These are phyloP conservation scores for Atherinosoma microstoma DNA, from an alignment of 2,797 vertebrate species.

Conservation along the genomic window DNA sequence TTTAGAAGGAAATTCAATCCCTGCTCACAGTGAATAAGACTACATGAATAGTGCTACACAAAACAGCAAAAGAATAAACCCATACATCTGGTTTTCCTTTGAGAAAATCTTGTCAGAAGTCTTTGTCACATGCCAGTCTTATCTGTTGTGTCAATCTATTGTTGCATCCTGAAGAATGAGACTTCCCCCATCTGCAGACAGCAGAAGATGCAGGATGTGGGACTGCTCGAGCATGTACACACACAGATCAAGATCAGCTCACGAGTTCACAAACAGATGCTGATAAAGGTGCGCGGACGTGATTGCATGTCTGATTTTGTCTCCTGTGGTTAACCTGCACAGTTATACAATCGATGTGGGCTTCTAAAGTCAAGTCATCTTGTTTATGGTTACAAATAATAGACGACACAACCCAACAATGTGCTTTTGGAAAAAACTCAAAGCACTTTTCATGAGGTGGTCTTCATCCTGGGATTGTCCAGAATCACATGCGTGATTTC, in stretches of 20 bases:
- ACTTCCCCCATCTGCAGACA: constrained; percentile 14
- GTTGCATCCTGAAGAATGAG: background rate
- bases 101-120: background rate
- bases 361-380: background rate
- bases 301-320: constrained; percentile 2
- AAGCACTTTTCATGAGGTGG: background rate
- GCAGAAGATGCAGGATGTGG: constrained; percentile 30
- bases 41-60: background rate
- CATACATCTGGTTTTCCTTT: background rate
- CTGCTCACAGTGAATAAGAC: background rate
- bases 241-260: background rate
- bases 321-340: background rate
- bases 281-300: background rate
- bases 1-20: background rate
- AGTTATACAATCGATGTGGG: background rate
- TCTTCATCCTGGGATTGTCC: constrained; percentile 24
- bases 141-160: constrained; percentile 1
- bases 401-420: background rate
- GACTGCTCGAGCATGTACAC: background rate
- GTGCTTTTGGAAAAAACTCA: background rate
- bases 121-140: background rate
- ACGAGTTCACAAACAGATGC: constrained; percentile 1
- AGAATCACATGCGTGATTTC: background rate
- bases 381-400: constrained; percentile 8
- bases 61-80: background rate